A percentile compares a stretch with the other conserved stretches of the same genome.
Conservation (phyloP, 2,797 vertebrate genomes). For the Peromyscus aztecus region DNA sequence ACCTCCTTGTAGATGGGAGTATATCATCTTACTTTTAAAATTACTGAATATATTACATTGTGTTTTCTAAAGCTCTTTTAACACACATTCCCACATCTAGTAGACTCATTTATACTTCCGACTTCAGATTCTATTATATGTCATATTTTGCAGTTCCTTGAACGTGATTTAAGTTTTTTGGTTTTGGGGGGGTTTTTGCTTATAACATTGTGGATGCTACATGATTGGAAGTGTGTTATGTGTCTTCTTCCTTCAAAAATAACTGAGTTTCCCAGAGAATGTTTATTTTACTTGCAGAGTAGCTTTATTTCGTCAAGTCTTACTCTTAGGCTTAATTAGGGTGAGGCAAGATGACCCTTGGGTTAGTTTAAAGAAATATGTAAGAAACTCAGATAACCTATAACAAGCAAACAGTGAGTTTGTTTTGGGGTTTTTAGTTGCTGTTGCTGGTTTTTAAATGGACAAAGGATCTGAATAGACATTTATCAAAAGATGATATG, state of each 20-base stretch:
- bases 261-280: background rate
- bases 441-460: background rate
- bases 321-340: background rate
- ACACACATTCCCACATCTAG: background rate
- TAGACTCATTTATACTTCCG: background rate
- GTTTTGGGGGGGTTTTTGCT: background rate
- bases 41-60: background rate
- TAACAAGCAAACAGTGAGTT: background rate
- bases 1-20: background rate
- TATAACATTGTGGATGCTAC: background rate
- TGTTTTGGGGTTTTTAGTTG: background rate
- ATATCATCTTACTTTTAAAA: background rate
- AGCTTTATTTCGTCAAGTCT: background rate
- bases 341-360: background rate
- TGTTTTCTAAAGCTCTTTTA: background rate
- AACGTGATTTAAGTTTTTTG: background rate
- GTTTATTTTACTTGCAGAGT: background rate
- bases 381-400: background rate
- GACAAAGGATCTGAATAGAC: background rate
- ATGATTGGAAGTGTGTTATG: background rate
- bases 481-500: background rate
- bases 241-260: background rate
- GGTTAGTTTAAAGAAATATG: background rate
- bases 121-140: background rate
- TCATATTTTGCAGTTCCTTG: background rate